These are phyloP conservation scores for Elmis aenea DNA, from an alignment of 2,888 invertebrate genomes.

Conservation along the genomic window DNA sequence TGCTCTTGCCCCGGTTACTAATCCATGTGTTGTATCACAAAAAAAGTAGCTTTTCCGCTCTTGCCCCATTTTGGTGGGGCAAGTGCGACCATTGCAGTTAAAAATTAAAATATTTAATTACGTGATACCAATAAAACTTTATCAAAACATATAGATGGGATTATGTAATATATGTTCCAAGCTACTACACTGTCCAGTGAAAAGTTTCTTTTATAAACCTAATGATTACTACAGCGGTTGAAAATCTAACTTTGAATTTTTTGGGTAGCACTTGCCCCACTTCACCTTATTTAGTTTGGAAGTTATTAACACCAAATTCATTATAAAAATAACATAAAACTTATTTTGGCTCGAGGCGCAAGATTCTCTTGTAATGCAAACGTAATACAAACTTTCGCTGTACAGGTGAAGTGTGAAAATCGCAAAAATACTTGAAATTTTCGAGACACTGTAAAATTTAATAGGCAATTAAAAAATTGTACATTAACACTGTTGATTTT, in stretches of 20 bases:
- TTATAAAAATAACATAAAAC: too few relatives aligned
- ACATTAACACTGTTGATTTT: too few relatives aligned
- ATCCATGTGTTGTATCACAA: too few relatives aligned
- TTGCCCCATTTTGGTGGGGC: slow-evolving; percentile 10
- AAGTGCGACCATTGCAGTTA: slow-evolving; percentile 6
- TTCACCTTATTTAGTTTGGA: slow-evolving; percentile 1
- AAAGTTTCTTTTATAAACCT: not conserved
- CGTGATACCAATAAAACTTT: not conserved
- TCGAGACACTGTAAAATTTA: too few relatives aligned
- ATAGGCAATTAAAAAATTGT: too few relatives aligned
- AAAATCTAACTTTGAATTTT: not conserved
- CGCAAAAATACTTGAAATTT: too few relatives aligned
- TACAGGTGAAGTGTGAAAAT: too few relatives aligned
- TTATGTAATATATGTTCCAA: slow-evolving; percentile 1
- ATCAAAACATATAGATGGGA: slow-evolving; percentile 3
- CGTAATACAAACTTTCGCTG: too few relatives aligned
- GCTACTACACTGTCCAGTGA: slow-evolving; percentile 3
- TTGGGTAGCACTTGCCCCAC: not conserved
- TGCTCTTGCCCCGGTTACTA: slow-evolving; percentile 13
- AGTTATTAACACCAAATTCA: too few relatives aligned
- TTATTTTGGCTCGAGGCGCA: too few relatives aligned
- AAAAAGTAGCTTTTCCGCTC: slow-evolving; percentile 8
- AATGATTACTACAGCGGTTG: not conserved
- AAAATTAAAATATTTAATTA: slow-evolving; percentile 7
- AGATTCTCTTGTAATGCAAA: too few relatives aligned